Conservation (phyloP, 35 echinoderm and acorn worm genomes). For the Lytechinus pictus region DNA sequence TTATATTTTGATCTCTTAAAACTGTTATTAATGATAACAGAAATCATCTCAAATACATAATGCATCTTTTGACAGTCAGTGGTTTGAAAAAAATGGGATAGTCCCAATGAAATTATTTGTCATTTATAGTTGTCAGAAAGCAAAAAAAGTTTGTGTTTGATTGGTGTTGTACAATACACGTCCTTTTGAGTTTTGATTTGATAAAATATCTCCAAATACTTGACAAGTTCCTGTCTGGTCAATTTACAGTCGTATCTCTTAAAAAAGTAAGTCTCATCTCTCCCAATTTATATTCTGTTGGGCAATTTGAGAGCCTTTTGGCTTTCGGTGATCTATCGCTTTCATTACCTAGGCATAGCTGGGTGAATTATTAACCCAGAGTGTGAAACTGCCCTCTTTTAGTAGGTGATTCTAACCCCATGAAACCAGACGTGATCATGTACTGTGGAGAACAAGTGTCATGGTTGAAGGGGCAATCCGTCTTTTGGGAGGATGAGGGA, state of each 20-base stretch:
- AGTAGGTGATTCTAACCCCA: background rate
- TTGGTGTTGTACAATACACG: no score
- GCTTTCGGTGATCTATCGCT: background rate
- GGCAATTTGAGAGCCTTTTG: background rate
- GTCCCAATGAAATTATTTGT: no score
- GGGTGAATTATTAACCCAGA: conserved; percentile 7
- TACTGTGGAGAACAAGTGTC: background rate
- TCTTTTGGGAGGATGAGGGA: background rate
- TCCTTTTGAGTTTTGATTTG: background rate
- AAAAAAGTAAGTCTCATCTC: background rate
- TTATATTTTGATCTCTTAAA: no score
- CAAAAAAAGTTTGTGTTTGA: background rate
- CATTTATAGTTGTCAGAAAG: background rate
- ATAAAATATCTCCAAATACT: background rate
- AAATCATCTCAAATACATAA: no score
- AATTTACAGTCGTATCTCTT: background rate
- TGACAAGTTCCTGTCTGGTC: background rate
- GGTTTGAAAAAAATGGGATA: no score
- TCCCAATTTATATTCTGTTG: background rate
- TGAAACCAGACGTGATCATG: background rate
- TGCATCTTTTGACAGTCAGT: no score
- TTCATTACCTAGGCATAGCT: background rate
- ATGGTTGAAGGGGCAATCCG: background rate
- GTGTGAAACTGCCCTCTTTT: conserved; percentile 10
- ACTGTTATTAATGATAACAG: no score